These are phyloP conservation scores for Hycleus phaleratus DNA, from an alignment of 1,140 invertebrate species.

Conservation along the genomic window DNA sequence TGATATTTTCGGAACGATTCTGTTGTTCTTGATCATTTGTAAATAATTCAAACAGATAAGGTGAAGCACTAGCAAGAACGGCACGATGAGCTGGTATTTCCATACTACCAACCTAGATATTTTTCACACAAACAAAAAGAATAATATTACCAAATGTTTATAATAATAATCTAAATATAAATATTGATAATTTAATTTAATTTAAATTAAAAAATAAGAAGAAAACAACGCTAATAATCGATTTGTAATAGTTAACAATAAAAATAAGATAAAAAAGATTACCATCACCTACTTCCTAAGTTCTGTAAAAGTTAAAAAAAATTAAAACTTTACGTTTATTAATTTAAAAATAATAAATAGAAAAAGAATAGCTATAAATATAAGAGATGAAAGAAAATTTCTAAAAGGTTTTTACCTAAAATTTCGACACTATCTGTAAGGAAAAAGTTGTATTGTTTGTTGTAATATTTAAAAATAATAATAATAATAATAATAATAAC, in stretches of 20 bases:
- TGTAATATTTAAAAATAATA: no score
- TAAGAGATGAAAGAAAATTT: neutral
- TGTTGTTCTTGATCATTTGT: slow-evolving; percentile 49
- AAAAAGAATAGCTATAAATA: neutral
- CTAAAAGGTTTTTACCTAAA: slow-evolving; percentile 25
- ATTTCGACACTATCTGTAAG: slow-evolving; percentile 13
- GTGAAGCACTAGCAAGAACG: slow-evolving; percentile 67
- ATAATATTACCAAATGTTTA: neutral
- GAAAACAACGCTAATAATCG: neutral
- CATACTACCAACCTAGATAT: slow-evolving; percentile 52
- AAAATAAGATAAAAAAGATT: slow-evolving; percentile 30
- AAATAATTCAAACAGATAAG: slow-evolving; percentile 72
- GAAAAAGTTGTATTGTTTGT: no score
- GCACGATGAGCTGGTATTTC: slow-evolving; percentile 70
- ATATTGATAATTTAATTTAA: neutral
- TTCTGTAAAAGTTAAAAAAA: slow-evolving; percentile 38
- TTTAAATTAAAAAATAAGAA: neutral
- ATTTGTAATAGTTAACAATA: neutral
- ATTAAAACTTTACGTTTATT: slow-evolving; percentile 33
- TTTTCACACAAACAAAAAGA: slow-evolving; percentile 6
- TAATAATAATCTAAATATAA: neutral
- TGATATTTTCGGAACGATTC: slow-evolving; percentile 42
- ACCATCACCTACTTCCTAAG: slow-evolving; percentile 35
- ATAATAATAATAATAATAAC: no score
- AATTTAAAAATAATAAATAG: neutral